Evolutionary conservation across 2,113 vertebrate species (phyloP).

Genomic region (Gambusia holbrooki): DNA sequence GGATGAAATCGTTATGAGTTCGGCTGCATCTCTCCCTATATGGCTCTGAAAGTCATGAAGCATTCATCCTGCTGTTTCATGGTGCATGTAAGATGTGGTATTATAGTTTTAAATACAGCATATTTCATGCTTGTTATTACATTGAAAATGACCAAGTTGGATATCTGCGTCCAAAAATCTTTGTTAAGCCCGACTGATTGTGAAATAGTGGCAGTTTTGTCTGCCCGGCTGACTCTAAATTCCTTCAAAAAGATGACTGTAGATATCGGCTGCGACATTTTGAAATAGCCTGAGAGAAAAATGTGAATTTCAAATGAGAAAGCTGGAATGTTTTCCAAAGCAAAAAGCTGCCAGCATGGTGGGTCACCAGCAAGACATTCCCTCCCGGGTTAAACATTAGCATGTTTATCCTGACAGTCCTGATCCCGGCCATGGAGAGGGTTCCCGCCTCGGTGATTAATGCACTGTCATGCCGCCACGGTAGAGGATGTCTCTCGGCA

Average conservation of each 20-base stretch:
- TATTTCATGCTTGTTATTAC: slow-evolving; percentile 53
- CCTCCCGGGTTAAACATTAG: slow-evolving; percentile 37
- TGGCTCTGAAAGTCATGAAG: slow-evolving; percentile 47
- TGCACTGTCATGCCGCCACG: slow-evolving; percentile 56
- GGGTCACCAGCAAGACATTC: slow-evolving; percentile 32
- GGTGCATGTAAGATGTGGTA: slow-evolving; percentile 65
- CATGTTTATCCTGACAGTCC: slow-evolving; percentile 67
- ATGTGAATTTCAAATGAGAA: slow-evolving; percentile 53
- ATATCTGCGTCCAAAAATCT: slow-evolving; percentile 31
- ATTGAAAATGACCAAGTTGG: slow-evolving; percentile 37
- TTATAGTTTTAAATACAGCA: slow-evolving; percentile 61
- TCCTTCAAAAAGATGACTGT: slow-evolving; percentile 39
- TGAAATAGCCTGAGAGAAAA: slow-evolving; percentile 49
- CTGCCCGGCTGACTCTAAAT: slow-evolving; percentile 28
- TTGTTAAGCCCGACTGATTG: slow-evolving; percentile 56
- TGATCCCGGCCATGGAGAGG: slow-evolving; percentile 60
- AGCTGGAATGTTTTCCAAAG: slow-evolving; percentile 40
- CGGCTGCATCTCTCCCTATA: slow-evolving; percentile 29
- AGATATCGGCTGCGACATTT: slow-evolving; percentile 37
- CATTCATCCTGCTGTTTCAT: slow-evolving; percentile 56
- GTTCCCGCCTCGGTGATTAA: slow-evolving; percentile 70
- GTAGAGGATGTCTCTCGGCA: slow-evolving; percentile 67
- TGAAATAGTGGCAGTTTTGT: slow-evolving; percentile 54
- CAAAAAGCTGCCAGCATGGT: slow-evolving; percentile 31
- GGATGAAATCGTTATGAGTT: slow-evolving; percentile 56